These are phyloP conservation scores for Neoitamus cyanurus DNA, from an alignment of 2,888 invertebrate genomes.

Conservation along the genomic window DNA sequence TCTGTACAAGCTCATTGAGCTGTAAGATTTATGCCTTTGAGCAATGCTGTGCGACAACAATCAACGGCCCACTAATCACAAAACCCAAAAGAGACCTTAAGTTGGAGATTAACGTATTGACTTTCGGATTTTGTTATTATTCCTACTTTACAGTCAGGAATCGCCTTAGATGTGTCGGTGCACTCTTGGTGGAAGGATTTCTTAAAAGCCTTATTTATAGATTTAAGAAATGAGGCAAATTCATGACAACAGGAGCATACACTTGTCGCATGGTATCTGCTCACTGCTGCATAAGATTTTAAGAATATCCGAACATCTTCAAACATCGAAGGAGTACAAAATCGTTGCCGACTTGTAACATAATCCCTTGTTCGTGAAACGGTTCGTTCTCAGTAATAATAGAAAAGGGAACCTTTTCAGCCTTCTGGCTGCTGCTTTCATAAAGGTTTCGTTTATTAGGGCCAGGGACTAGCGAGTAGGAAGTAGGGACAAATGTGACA, in stretches of 20 bases:
- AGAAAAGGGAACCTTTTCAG: background rate
- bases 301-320: background rate
- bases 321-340: background rate
- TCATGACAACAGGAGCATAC: background rate
- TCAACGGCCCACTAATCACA: background rate
- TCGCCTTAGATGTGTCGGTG: background rate
- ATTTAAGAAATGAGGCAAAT: background rate
- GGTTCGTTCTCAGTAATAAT: background rate
- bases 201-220: background rate
- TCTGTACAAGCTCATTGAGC: background rate
- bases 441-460: background rate
- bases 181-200: background rate
- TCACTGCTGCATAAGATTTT: background rate
- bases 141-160: background rate
- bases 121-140: background rate
- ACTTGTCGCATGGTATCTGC: no score
- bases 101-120: no score
- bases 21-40: background rate
- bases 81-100: background rate
- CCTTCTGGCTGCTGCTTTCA: background rate
- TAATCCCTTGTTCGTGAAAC: background rate
- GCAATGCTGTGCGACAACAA: background rate
- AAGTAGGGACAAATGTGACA: background rate
- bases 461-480: no score
- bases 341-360: background rate